Percentiles rank a stretch among this genome's conserved stretches.
These are phyloP conservation scores for Tetragnatha versicolor DNA, from an alignment of 1,140 invertebrate genomes.

Conservation along the genomic window DNA sequence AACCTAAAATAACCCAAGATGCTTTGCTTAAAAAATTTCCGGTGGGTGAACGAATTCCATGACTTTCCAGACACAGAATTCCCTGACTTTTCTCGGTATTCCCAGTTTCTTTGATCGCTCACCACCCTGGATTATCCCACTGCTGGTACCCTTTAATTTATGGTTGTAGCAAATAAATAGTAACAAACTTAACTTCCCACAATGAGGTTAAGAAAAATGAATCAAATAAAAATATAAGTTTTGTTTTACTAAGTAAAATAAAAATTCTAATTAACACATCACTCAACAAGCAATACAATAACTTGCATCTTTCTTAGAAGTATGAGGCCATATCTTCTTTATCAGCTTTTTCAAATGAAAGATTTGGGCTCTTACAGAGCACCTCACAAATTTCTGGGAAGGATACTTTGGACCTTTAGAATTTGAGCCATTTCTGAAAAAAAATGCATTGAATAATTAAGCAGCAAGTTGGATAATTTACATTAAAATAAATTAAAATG, in stretches of 20 bases:
- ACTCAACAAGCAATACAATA: neutral
- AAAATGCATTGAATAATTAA: neutral
- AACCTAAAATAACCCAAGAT: no score
- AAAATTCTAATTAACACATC: neutral
- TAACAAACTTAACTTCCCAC: no score
- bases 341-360: constrained; percentile 56
- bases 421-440: constrained; percentile 19
- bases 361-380: constrained; percentile 55
- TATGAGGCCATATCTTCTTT: constrained; percentile 50
- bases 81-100: no score
- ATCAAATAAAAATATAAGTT: no score
- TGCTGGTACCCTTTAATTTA: no score
- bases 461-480: neutral
- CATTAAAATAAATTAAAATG: neutral
- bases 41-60: no score
- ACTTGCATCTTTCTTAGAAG: constrained; percentile 39
- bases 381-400: constrained; percentile 48
- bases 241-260: neutral
- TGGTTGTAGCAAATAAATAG: no score
- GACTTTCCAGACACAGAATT: no score
- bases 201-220: no score
- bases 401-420: constrained; percentile 41
- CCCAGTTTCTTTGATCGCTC: no score
- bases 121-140: no score
- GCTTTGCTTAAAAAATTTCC: no score